Percentiles rank a stretch among this genome's conserved stretches.
These are phyloP conservation scores for Brachyalestes nurse DNA, from an alignment of 2,797 vertebrate genomes.

Conservation along the genomic window DNA sequence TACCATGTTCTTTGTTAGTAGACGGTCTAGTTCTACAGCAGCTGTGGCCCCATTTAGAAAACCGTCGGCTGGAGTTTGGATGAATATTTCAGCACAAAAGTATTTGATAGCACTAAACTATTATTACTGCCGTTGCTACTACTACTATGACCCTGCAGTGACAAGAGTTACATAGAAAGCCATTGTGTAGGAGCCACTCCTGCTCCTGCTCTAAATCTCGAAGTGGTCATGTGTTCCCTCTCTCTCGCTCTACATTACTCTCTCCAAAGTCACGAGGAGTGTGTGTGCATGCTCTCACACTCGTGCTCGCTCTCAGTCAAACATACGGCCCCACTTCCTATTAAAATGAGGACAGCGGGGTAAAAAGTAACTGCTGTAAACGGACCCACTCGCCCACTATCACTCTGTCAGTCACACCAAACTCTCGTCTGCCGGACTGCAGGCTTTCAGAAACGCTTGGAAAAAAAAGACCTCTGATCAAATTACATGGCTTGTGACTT, in stretches of 20 bases:
- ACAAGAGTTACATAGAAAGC: slow-evolving; percentile 25
- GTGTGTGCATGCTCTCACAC: slow-evolving; percentile 15
- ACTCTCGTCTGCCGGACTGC: not conserved
- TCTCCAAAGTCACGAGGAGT: slow-evolving; percentile 52
- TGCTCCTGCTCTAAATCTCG: slow-evolving; percentile 40
- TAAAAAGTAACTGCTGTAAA: not conserved
- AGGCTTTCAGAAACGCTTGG: not conserved
- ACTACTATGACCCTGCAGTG: not conserved
- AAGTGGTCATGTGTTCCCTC: slow-evolving; percentile 57
- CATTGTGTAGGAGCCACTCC: slow-evolving; percentile 41
- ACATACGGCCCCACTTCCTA: slow-evolving; percentile 13
- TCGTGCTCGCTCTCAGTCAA: not conserved
- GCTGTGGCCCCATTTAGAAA: not conserved
- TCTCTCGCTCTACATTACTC: not conserved
- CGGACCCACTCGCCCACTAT: not conserved
- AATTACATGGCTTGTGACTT: no score
- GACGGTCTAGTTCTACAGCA: not conserved
- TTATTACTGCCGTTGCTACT: not conserved
- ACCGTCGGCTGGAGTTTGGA: not conserved
- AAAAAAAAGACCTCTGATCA: no score
- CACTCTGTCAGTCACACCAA: not conserved
- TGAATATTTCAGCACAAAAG: not conserved
- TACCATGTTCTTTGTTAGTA: not conserved
- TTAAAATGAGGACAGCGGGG: slow-evolving; percentile 1
- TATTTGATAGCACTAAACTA: not conserved